A percentile compares a stretch with the other conserved stretches of the same genome.
These are phyloP conservation scores for Stegodyphus mimosarum DNA, from an alignment of 1,140 invertebrate species.

Conservation along the genomic window DNA sequence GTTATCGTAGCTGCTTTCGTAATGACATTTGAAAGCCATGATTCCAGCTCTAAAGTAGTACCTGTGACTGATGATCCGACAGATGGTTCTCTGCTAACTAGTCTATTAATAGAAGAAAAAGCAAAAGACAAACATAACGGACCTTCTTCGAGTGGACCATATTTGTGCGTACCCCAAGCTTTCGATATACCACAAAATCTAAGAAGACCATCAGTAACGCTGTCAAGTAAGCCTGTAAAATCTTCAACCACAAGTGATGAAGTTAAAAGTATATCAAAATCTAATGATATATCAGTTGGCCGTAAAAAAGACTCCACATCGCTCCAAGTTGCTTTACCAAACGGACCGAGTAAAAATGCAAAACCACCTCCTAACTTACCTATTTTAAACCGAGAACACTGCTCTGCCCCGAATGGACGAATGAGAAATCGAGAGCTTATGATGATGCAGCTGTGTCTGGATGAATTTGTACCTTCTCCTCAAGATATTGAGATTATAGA, in stretches of 20 bases:
- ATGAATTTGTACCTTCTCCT: slow-evolving; percentile 63
- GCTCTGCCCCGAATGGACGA: neutral
- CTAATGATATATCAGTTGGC: neutral
- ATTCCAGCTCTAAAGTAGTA: slow-evolving; percentile 58
- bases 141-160: slow-evolving; percentile 17
- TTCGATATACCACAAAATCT: slow-evolving; percentile 14
- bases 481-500: slow-evolving; percentile 63
- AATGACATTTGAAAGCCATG: slow-evolving; percentile 86
- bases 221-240: slow-evolving; percentile 15
- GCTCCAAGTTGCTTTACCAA: neutral
- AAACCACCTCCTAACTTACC: slow-evolving; percentile 39
- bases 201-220: slow-evolving; percentile 24
- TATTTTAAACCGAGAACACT: neutral
- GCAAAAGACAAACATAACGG: slow-evolving; percentile 33
- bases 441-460: slow-evolving; percentile 59
- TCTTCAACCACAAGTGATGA: neutral
- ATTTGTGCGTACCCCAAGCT: slow-evolving; percentile 34
- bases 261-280: neutral
- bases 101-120: slow-evolving; percentile 25
- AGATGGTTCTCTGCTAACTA: slow-evolving; percentile 21
- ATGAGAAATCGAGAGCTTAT: slow-evolving; percentile 51
- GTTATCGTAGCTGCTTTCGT: slow-evolving; percentile 93
- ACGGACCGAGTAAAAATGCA: neutral
- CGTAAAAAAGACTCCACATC: slow-evolving; percentile 6
- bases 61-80: slow-evolving; percentile 47